Percentiles rank a stretch among this genome's conserved stretches.
These are phyloP conservation scores for Luffia ferchaultella DNA, from an alignment of 2,888 invertebrate genomes.

Conservation along the genomic window DNA sequence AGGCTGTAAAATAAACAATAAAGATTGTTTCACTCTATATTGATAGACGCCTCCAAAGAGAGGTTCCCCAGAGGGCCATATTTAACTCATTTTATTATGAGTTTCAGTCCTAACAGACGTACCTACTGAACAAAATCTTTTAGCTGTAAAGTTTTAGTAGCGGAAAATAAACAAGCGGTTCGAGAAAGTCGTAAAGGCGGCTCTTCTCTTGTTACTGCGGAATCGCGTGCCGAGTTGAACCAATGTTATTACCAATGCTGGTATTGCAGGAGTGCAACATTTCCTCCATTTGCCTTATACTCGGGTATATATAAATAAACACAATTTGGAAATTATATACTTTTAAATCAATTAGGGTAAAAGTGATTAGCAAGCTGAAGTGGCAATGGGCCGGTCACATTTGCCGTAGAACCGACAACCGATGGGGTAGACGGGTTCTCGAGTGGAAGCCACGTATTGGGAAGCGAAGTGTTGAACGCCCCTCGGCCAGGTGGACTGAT, in stretches of 20 bases:
- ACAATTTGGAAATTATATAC: too few species aligned
- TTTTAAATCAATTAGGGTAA: too few species aligned
- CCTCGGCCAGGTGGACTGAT: too few species aligned
- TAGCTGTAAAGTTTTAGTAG: not conserved
- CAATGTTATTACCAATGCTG: not conserved
- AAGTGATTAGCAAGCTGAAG: too few species aligned
- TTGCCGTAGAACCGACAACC: too few species aligned
- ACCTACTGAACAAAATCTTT: not conserved
- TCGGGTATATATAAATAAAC: too few species aligned
- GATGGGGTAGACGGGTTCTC: too few species aligned
- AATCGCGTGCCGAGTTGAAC: not conserved
- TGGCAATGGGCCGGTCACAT: too few species aligned
- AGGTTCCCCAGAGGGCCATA: not conserved
- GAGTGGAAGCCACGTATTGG: too few species aligned
- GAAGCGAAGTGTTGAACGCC: too few species aligned
- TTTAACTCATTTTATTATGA: not conserved
- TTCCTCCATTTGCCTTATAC: not conserved
- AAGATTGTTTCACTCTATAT: not conserved
- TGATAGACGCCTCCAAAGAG: not conserved
- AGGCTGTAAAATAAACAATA: not conserved
- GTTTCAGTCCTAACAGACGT: not conserved
- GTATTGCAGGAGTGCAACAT: not conserved
- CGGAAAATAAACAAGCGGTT: not conserved
- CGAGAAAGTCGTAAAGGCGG: not conserved
- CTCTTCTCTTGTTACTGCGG: not conserved